Evolutionary conservation across 2,888 invertebrate species (phyloP), one percentile per base, ranked within the genome.

Genomic region (Timema cristinae): DNA sequence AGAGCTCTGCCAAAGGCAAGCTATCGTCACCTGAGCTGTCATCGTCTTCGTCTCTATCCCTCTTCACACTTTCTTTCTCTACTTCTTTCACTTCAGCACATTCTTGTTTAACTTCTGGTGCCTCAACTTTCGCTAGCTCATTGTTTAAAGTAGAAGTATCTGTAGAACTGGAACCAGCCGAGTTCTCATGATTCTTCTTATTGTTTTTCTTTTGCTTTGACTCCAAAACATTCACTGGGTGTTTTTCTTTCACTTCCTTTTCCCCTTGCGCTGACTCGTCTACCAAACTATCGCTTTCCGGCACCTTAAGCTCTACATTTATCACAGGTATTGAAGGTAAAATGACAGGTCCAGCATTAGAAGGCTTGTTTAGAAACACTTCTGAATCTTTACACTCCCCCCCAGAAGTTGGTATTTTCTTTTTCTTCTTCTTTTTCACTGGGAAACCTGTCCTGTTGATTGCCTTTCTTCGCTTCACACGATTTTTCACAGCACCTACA

Each of bases 371-470:
- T 13, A 8, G 13, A 4, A 2, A 32, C 15, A n/a, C 8, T 32
- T 13, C 59, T 5, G n/a, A 59, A 59, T 32, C 13, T 32, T 15
- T 7, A 2, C 13, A 10, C 7, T 13, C 63, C 32, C 8, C 6
- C 47, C 47, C 63, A 8, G n/a, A 32, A 32, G 11, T 16, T 47
- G 32, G 61, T 10, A 51, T 50, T 13, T 89, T 91, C 80, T 92
- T 91, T 80, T 93, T 94, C 82, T 93, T 94, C 79, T 89, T 91
- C 79, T 92, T 92, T 15, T 92, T 84, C 47, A 89, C 92, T 0
- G 95, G 95, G 81, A 95, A 95, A 6, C 95, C 95, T 16, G 94
- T 95, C 77, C 93, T 86, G 79, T 95, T 95, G 61, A 92, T 90
- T 32, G 92, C 89, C 80, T 94, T 91, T 59, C 93, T 87, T 77